These are phyloP conservation scores for Drepana arcuata DNA, from an alignment of 1,140 invertebrate genomes.

Conservation along the genomic window DNA sequence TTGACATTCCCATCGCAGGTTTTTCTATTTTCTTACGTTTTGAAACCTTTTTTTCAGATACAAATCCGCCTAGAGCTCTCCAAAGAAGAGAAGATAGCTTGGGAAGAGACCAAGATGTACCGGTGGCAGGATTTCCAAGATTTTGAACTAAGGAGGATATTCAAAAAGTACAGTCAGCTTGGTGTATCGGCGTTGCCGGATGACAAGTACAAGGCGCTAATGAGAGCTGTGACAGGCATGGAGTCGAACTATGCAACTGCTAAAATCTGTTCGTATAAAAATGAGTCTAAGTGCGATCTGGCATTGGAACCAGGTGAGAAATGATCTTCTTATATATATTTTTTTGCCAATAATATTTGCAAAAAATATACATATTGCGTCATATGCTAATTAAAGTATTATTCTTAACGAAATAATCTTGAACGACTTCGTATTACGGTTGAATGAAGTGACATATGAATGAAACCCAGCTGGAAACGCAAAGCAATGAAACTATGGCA, in stretches of 20 bases:
- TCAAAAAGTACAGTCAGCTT: constrained; percentile 76
- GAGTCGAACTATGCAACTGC: constrained; percentile 84
- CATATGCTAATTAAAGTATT: no score
- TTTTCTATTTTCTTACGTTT: not conserved
- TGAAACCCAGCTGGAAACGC: no score
- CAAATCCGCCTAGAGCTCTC: constrained; percentile 59
- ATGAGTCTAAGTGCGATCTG: constrained; percentile 79
- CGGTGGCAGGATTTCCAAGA: constrained; percentile 77
- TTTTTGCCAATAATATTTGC: no score
- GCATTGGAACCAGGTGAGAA: constrained; percentile 81
- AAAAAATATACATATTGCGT: no score
- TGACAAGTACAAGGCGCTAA: constrained; percentile 74
- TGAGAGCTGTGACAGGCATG: constrained; percentile 80
- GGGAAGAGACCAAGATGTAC: constrained; percentile 75
- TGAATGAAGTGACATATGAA: no score
- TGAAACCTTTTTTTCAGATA: constrained; percentile 52
- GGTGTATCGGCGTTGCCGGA: constrained; percentile 81
- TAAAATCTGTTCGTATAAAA: constrained; percentile 82
- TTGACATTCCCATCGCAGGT: no score
- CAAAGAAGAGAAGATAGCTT: constrained; percentile 63
- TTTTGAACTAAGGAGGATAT: constrained; percentile 76
- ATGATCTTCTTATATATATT: not conserved
- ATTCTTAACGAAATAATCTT: no score
- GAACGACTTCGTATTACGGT: no score
- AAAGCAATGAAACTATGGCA: no score